Conservation (phyloP, 92 coral and sea anemone genomes). For the Anthopleura xanthogrammica region DNA sequence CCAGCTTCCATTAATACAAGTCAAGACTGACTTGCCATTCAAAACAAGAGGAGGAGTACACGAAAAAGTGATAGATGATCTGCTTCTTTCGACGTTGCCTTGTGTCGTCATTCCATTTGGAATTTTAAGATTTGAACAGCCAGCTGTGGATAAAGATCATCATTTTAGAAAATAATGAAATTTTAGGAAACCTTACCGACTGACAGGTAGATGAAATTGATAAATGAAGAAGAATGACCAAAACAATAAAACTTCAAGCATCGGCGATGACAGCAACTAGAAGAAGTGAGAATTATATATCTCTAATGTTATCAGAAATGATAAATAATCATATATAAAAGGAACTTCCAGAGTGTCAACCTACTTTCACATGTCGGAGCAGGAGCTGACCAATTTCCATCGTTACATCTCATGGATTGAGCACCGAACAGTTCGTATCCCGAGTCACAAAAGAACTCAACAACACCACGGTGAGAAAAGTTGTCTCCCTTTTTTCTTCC, state of each 20-base stretch:
- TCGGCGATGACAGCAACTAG: too few relatives aligned
- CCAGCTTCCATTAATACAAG: conserved; percentile 57
- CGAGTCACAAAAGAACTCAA: conserved; percentile 37
- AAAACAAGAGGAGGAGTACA: conserved; percentile 43
- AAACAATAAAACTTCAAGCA: too few relatives aligned
- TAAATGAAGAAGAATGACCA: too few relatives aligned
- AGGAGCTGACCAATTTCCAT: conserved; percentile 23
- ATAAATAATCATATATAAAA: too few relatives aligned
- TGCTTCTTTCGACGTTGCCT: conserved; percentile 35
- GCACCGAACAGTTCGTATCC: conserved; percentile 18
- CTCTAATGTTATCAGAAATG: background rate
- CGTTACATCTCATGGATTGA: conserved; percentile 1
- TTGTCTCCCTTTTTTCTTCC: conserved; percentile 37
- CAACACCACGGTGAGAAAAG: conserved; percentile 19
- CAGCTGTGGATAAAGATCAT: conserved; percentile 15
- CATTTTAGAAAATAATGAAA: background rate
- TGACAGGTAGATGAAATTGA: background rate
- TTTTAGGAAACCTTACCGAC: background rate
- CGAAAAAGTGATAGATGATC: conserved; percentile 20
- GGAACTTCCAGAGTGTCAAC: background rate
- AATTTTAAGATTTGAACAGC: conserved; percentile 42
- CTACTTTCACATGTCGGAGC: conserved; percentile 35
- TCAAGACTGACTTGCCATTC: conserved; percentile 12
- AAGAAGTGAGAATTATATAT: too few relatives aligned
- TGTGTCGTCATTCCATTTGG: conserved; percentile 37